Evolutionary conservation across 2,888 invertebrate species (phyloP).

Genomic region (Patella caerulea): DNA sequence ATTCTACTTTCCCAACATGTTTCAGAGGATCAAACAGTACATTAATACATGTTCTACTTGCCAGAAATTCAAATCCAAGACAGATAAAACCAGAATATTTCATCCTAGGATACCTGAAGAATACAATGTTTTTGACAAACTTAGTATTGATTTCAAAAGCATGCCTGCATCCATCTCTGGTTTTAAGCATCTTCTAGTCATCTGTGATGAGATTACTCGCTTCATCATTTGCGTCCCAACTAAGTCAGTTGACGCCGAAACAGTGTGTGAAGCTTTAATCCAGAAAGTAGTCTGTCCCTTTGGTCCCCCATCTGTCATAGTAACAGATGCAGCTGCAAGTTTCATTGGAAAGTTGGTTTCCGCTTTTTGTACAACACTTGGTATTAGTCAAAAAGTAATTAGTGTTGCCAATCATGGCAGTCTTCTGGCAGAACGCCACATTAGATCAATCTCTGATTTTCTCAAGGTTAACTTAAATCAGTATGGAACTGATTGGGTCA

Average conservation of each 20-base stretch:
- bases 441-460: constrained; percentile 1
- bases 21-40: background rate
- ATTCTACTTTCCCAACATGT: background rate
- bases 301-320: no score
- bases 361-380: background rate
- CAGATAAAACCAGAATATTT: background rate
- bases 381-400: background rate
- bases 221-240: background rate
- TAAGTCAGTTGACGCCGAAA: background rate
- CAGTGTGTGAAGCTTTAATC: background rate
- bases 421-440: constrained; percentile 1
- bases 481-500: background rate
- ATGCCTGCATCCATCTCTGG: background rate
- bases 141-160: background rate
- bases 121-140: background rate
- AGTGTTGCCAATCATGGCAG: background rate
- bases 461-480: background rate
- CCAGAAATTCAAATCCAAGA: background rate
- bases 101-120: background rate
- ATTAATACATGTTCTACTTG: background rate
- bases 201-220: background rate
- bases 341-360: background rate
- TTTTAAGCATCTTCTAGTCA: background rate
- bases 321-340: background rate
- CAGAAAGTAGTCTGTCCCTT: background rate